Evolutionary conservation across 2,113 vertebrate genomes (phyloP), one percentile per base, ranked within the genome.

Genomic region (Brachyhypopomus occidentalis): DNA sequence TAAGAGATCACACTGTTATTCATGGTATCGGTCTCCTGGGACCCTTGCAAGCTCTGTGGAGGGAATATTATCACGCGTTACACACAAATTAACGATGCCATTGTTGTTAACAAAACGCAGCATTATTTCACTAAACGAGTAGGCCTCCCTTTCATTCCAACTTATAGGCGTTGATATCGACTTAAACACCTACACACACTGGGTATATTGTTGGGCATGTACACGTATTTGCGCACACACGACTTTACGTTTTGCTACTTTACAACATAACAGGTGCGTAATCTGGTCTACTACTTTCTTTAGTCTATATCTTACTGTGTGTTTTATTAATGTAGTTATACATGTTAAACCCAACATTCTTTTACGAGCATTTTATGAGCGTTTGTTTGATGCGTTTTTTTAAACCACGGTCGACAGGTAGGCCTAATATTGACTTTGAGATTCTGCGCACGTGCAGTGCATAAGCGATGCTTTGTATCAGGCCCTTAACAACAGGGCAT

Each of bases 401-500:
- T 8, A 41, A 41, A 41, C 41, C 1, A 52, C 45, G 12, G 9
- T 11, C 12, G 45, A 52, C 45, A 52, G 16, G 8, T 67, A 30
- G 30, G 30, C 1, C 3, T 2, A 4, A 20, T 7, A 36, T 6
- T 67, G 17, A 22, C 20, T 14, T 17, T 8, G 27, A 14, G 2
- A 9, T 20, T 67, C 69, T 70, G 36, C 30, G 52, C 48, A 69
- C 16, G 45, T 12, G 45, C 45, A 69, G 1, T 45, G 3, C 22
- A 25, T 34, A 25, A 66, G 22, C 74, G 62, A 19, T 41, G 73
- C 77, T 63, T 75, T 45, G 77, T 81, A 79, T 66, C 92, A 92
- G 90, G 92, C 91, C 87, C 86, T 85, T 77, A 52, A 52, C 45
- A 84, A 85, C 84, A 85, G 70, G 80, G 84, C 77, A 79, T 56